Evolutionary conservation across 2,113 vertebrate genomes (phyloP).

Genomic region (Carlito syrichta): DNA sequence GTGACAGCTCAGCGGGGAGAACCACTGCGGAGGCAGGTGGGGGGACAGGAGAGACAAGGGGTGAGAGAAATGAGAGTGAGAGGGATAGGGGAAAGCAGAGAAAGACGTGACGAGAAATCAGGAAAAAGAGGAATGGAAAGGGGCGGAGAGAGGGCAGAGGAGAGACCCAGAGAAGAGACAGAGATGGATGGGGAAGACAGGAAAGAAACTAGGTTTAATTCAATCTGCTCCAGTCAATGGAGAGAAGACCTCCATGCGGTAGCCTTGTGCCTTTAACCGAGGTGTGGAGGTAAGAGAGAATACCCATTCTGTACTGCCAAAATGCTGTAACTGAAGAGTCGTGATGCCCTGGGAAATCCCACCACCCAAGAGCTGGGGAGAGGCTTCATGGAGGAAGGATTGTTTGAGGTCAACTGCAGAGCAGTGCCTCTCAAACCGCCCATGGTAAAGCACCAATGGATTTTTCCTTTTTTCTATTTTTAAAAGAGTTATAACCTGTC

Average conservation of each 20-base stretch:
- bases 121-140: not conserved
- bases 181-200: not conserved
- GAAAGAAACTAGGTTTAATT: constrained; percentile 8
- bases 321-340: not conserved
- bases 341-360: not conserved
- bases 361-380: not conserved
- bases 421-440: not conserved
- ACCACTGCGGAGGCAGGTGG: constrained; percentile 83
- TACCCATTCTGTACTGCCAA: not conserved
- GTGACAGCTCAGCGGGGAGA: constrained; percentile 93
- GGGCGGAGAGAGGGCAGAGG: not conserved
- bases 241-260: not conserved
- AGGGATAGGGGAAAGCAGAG: not conserved
- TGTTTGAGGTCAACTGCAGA: not conserved
- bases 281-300: not conserved
- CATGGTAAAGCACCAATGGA: not conserved
- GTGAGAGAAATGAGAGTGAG: not conserved
- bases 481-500: not conserved
- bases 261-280: not conserved
- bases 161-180: not conserved
- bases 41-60: not conserved
- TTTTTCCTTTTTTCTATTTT: not conserved
- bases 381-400: not conserved
- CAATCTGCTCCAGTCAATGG: not conserved
- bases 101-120: not conserved